A percentile compares a stretch with the other conserved stretches of the same genome.
Evolutionary conservation across 2,797 vertebrate species (phyloP).

Genomic region (Scyliorhinus canicula): DNA sequence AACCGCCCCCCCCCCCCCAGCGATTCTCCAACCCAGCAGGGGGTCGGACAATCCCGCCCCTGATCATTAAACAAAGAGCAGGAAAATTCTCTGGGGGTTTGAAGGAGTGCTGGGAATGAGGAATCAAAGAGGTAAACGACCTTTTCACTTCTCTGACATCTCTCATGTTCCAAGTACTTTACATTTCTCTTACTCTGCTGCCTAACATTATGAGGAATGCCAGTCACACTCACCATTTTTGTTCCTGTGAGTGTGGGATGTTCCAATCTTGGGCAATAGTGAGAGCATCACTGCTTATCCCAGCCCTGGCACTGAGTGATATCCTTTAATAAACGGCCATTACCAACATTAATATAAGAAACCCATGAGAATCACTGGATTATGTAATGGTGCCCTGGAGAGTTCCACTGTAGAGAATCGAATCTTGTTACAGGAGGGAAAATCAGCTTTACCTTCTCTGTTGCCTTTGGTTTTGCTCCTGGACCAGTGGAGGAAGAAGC

Average conservation of each 20-base stretch:
- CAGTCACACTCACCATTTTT: background rate
- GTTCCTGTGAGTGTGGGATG: background rate
- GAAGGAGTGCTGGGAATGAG: background rate
- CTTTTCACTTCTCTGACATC: background rate
- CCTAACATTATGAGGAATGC: background rate
- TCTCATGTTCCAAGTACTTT: background rate
- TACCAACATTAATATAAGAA: background rate
- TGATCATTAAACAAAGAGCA: background rate
- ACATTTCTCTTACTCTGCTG: background rate
- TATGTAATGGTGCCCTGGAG: background rate
- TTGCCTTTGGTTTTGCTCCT: constrained; percentile 8
- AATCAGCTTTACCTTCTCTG: background rate
- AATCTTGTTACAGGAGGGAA: background rate
- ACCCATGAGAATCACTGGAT: background rate
- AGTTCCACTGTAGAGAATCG: background rate
- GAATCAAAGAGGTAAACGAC: background rate
- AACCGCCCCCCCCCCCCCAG: too few species aligned
- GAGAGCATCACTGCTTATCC: background rate
- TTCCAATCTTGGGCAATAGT: background rate
- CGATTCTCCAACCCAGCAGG: too few species aligned
- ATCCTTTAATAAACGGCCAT: background rate
- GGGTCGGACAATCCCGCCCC: too few species aligned
- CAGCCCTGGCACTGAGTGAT: background rate
- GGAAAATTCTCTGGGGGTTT: background rate
- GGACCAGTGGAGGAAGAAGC: background rate